Evolutionary conservation across 2,113 vertebrate species (phyloP).

Genomic region (Sceloporus undulatus): DNA sequence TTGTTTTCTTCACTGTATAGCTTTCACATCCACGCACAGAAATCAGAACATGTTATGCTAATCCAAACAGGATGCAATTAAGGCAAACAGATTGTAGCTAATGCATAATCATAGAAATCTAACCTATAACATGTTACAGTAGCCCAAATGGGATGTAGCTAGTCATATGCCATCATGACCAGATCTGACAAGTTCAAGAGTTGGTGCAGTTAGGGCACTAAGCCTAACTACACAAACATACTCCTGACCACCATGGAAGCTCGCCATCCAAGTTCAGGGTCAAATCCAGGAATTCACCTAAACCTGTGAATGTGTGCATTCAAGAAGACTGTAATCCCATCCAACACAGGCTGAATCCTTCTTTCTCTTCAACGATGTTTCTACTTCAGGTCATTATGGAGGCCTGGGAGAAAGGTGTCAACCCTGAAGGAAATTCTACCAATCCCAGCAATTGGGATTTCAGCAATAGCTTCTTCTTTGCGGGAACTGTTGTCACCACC

Average conservation of each 20-base stretch:
- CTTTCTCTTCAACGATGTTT: constrained; percentile 19
- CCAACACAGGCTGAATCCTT: constrained; percentile 2
- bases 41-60: no score
- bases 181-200: not conserved
- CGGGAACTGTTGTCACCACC: constrained; percentile 91
- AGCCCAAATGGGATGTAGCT: not conserved
- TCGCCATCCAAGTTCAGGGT: not conserved
- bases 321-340: not conserved
- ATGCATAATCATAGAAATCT: no score
- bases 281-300: not conserved
- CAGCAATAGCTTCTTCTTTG: constrained; percentile 93
- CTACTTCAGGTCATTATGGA: constrained; percentile 87
- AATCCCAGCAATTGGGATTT: constrained; percentile 97
- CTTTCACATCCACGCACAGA: no score
- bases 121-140: not conserved
- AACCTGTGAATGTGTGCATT: not conserved
- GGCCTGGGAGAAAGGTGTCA: constrained; percentile 91
- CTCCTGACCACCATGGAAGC: not conserved
- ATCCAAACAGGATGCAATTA: no score
- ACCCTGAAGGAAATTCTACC: constrained; percentile 91
- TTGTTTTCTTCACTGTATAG: no score
- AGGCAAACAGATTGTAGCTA: no score
- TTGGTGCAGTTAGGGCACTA: no score
- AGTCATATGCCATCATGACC: not conserved
- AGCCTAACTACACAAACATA: not conserved